These are phyloP conservation scores for Harpalus rufipes DNA, from an alignment of 2,888 invertebrate genomes.

Conservation along the genomic window DNA sequence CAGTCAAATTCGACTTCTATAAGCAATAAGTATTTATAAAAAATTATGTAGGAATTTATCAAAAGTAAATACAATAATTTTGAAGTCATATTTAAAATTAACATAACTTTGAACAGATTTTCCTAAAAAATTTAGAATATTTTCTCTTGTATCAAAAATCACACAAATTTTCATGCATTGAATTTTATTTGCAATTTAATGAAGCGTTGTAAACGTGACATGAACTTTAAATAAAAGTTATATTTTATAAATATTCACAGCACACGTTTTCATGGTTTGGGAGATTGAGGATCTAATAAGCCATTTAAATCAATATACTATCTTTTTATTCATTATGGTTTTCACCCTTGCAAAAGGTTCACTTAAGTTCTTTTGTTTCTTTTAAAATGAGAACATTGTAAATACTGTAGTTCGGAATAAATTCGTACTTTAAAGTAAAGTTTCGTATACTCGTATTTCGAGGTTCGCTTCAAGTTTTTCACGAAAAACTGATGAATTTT, in stretches of 20 bases:
- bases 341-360: neutral
- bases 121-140: neutral
- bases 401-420: neutral
- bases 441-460: too few species aligned
- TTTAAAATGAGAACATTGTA: neutral
- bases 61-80: too few species aligned
- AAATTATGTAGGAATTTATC: too few species aligned
- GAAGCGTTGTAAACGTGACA: conserved; percentile 6
- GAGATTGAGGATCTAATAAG: neutral
- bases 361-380: neutral
- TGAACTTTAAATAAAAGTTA: conserved; percentile 5
- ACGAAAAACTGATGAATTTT: too few species aligned
- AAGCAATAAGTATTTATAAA: too few species aligned
- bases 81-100: too few species aligned
- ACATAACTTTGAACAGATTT: too few species aligned
- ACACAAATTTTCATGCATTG: conserved; percentile 2
- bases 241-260: conserved; percentile 15
- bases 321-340: neutral
- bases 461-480: too few species aligned
- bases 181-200: neutral
- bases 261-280: neutral
- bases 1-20: too few species aligned
- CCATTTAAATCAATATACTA: conserved; percentile 23
- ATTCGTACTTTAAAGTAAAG: neutral
- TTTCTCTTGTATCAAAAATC: neutral